These are phyloP conservation scores for Acipenser oxyrinchus DNA, from an alignment of 2,797 vertebrate genomes.

Conservation along the genomic window DNA sequence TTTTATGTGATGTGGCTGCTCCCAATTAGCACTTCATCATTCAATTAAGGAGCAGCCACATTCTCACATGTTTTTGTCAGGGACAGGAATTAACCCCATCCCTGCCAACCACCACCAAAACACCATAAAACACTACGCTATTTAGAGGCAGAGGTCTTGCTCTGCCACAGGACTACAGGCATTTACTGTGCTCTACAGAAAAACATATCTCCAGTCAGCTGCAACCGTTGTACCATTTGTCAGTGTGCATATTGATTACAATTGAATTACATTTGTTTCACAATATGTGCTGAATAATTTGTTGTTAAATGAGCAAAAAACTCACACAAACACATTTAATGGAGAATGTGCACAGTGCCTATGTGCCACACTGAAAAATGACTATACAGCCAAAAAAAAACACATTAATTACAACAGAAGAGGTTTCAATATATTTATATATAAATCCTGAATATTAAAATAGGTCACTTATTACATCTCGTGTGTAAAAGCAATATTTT, in stretches of 20 bases:
- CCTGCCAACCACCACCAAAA: too few relatives aligned
- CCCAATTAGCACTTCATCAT: too few relatives aligned
- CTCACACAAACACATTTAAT: neutral
- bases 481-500: neutral
- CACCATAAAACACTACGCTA: too few relatives aligned
- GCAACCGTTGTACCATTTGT: slow-evolving; percentile 4
- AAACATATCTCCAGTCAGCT: too few relatives aligned
- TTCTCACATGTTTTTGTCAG: too few relatives aligned
- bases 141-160: too few relatives aligned
- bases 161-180: too few relatives aligned
- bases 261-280: neutral
- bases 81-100: too few relatives aligned
- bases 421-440: neutral
- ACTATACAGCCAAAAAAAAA: neutral
- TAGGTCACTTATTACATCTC: slow-evolving; percentile 7
- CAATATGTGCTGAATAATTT: slow-evolving; percentile 8
- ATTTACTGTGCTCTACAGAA: too few relatives aligned
- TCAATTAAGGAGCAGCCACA: too few relatives aligned
- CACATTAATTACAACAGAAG: neutral
- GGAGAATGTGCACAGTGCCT: neutral
- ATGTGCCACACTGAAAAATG: neutral
- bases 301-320: slow-evolving; percentile 5
- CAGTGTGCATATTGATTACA: neutral
- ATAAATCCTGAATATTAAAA: slow-evolving; percentile 4
- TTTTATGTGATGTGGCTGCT: too few relatives aligned